phyloP scores from a whole-genome alignment of 2,113 vertebrate genomes.

The Lutjanus erythropterus region DNA sequence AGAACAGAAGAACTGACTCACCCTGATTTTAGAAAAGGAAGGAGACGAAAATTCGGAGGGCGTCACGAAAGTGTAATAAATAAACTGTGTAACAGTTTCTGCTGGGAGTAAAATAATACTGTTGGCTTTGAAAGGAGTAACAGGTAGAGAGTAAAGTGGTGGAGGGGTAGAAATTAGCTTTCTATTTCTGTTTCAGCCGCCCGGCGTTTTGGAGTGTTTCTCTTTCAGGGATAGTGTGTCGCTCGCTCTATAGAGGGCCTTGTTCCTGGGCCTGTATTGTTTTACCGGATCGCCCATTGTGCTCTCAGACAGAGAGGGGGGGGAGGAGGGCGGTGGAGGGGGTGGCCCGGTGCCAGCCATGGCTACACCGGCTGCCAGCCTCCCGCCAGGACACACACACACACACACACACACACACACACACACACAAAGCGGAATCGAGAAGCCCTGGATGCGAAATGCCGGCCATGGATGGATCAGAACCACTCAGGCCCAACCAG shows the following conservation, averaged over 20 bases:
- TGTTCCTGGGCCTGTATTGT: slow-evolving; percentile 86
- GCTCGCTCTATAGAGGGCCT: slow-evolving; percentile 78
- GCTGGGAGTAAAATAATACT: background rate
- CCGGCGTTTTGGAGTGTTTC: slow-evolving; percentile 70
- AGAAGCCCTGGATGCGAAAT: slow-evolving; percentile 71
- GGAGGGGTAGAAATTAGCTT: slow-evolving; percentile 60
- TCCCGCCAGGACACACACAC: slow-evolving; percentile 55
- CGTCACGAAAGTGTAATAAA: background rate
- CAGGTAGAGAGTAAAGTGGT: slow-evolving; percentile 46
- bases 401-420: slow-evolving; percentile 51
- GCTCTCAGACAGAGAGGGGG: slow-evolving; percentile 79
- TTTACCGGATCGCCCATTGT: slow-evolving; percentile 85
- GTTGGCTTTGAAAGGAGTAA: slow-evolving; percentile 30
- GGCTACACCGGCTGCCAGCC: slow-evolving; percentile 75
- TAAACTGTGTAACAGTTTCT: background rate
- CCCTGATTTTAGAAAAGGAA: background rate
- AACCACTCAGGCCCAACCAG: slow-evolving; percentile 71
- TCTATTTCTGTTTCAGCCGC: slow-evolving; percentile 60
- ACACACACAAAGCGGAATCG: slow-evolving; percentile 54
- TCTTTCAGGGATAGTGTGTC: slow-evolving; percentile 84
- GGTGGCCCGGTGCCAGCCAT: slow-evolving; percentile 76
- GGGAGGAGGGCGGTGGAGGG: slow-evolving; percentile 20
- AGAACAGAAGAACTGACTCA: background rate
- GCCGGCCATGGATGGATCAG: slow-evolving; percentile 67
- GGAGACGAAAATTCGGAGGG: background rate